A percentile compares a stretch with the other conserved stretches of the same genome.
These are phyloP conservation scores for Schlechtendalia chinensis DNA, from an alignment of 1,140 invertebrate species.

Conservation along the genomic window DNA sequence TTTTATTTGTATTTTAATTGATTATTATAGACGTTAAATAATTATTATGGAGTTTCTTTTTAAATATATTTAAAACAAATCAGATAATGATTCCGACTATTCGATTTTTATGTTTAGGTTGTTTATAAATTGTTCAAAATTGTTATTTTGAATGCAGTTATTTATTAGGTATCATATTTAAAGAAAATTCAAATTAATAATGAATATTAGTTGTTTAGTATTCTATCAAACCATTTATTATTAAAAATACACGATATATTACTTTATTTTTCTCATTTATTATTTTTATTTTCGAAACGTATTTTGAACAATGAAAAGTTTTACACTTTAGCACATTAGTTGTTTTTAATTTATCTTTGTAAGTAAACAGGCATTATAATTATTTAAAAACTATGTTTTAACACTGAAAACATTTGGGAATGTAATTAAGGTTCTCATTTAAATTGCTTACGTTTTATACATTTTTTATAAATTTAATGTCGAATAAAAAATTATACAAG, in stretches of 20 bases:
- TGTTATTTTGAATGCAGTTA: not conserved
- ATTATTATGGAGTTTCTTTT: not conserved
- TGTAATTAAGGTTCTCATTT: not conserved
- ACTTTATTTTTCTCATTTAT: conserved; percentile 1
- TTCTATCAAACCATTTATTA: not conserved
- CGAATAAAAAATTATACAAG: not conserved
- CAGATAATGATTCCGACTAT: not conserved
- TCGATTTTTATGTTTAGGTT: not conserved
- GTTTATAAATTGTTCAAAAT: not conserved
- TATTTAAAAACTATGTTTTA: not conserved
- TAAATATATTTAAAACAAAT: not conserved
- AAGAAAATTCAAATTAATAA: too few species aligned
- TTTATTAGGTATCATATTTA: too few species aligned
- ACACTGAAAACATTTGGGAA: not conserved
- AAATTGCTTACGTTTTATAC: not conserved
- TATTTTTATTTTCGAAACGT: too few species aligned
- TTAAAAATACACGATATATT: not conserved
- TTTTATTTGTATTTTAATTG: too few species aligned
- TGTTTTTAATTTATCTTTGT: not conserved
- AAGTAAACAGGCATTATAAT: not conserved
- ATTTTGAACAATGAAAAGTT: too few species aligned
- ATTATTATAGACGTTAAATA: too few species aligned
- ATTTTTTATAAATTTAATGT: conserved; percentile 3
- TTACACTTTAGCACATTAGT: not conserved
- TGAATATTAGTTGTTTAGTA: not conserved